Evolutionary conservation across 92 coral and sea anemone genomes (phyloP), one percentile per base, ranked within the genome.

Genomic region (Paragorgia papillata): DNA sequence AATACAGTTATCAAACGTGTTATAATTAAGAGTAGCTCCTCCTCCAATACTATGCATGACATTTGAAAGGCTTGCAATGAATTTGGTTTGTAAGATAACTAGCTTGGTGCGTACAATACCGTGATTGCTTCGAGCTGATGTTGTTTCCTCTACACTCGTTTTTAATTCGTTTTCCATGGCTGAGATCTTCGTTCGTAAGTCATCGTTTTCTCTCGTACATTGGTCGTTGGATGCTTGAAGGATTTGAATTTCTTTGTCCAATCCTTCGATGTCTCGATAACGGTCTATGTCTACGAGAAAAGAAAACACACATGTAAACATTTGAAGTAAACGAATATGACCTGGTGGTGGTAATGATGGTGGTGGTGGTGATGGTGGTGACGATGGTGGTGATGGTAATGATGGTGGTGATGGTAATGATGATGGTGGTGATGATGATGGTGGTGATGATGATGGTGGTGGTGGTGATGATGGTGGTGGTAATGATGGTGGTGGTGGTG

Each of bases 81-180:
- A 88, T 13, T 92, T 88, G 7, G 94, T 84, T 88, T 94, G 98
- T 35, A 94, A 81, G 75, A 94, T 88, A 22, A 96, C 97, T 18
- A 94, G 90, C 75, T 91, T 92, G 12, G 98, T 94, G 56, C 89
- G 87, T 35, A 91, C 83, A 60, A 88, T 87, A 43, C 98, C 97
- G 46, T 92, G 85, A 41, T 89, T 84, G 80, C 83, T 92, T 35
- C 90, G 83, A 48, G 89, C 95, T 18, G 69, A 76, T 0, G 90
- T 79, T 7, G 86, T 82, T 51, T 94, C 98, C 24, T 91, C 92
- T 54, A 88, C 85, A 80, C 85, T 86, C 1, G 79, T 59, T 34
- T 83, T 89, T 7, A 94, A 81, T 37, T 87, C 80, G 74, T 81
- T 82, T 46, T 90, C 98, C 90, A 94, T 67, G 27, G 88, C 78